Percentiles rank a stretch among this genome's conserved stretches.
Conservation (phyloP, 2,113 vertebrate species). For the Empidonax alnorum region DNA sequence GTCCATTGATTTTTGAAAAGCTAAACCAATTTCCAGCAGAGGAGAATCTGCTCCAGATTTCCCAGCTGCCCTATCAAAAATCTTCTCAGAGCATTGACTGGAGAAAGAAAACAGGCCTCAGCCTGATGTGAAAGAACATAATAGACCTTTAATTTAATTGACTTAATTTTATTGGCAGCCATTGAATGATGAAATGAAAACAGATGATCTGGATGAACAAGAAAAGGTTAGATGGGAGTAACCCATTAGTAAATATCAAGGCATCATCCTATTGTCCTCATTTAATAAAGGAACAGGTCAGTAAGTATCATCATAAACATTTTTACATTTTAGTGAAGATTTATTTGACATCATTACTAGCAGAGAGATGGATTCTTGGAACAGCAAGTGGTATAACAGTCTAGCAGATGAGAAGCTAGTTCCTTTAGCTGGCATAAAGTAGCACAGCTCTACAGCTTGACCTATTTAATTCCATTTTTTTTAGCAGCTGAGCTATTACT, state of each 20-base stretch:
- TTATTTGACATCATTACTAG: constrained; percentile 51
- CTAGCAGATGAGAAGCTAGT: background rate
- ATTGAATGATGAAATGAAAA: constrained; percentile 62
- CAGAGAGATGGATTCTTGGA: constrained; percentile 20
- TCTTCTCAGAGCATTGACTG: constrained; percentile 18
- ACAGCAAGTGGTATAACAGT: background rate
- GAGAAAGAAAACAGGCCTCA: constrained; percentile 37
- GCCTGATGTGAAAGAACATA: constrained; percentile 42
- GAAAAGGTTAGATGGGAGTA: constrained; percentile 56
- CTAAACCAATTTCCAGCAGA: constrained; percentile 42
- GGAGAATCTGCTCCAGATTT: constrained; percentile 46
- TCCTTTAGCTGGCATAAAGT: background rate
- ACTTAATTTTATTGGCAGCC: constrained; percentile 64
- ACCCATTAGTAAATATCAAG: constrained; percentile 61
- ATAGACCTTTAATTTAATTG: constrained; percentile 66
- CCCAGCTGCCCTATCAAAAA: constrained; percentile 54
- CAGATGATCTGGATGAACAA: constrained; percentile 51
- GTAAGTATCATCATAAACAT: constrained; percentile 53
- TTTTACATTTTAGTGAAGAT: constrained; percentile 61
- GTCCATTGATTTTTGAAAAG: constrained; percentile 35
- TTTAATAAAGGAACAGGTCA: constrained; percentile 54
- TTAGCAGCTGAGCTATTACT: background rate
- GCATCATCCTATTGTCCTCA: constrained; percentile 47
- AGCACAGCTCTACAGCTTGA: background rate
- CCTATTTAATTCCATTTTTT: constrained; percentile 10